Evolutionary conservation across 2,888 invertebrate genomes (phyloP).

Genomic region (Coelinius sp.): DNA sequence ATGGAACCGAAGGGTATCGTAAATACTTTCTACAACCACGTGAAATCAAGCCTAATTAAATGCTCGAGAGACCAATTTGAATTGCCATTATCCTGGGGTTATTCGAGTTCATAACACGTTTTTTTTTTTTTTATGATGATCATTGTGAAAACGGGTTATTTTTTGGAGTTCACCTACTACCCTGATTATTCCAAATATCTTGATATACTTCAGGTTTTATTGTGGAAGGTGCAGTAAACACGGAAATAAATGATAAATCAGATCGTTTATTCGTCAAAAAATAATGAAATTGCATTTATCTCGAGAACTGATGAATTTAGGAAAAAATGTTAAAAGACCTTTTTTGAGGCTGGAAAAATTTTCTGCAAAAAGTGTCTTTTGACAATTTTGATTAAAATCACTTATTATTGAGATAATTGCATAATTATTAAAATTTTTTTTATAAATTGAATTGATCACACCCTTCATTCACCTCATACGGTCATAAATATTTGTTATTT

Average conservation of each 20-base stretch:
- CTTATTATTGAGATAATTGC: too few species aligned
- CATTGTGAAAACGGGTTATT: slow-evolving; percentile 14
- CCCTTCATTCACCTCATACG: too few species aligned
- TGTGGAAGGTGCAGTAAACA: neutral
- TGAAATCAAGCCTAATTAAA: slow-evolving; percentile 46
- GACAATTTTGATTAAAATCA: too few species aligned
- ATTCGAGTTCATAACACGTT: slow-evolving; percentile 8
- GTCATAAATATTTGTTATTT: too few species aligned
- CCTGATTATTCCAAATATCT: slow-evolving; percentile 17
- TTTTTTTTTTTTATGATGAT: neutral
- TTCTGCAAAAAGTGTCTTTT: too few species aligned
- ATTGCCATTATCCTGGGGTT: slow-evolving; percentile 4
- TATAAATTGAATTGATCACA: too few species aligned
- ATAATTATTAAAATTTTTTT: too few species aligned
- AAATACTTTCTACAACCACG: slow-evolving; percentile 45
- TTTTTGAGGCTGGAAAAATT: too few species aligned
- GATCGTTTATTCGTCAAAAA: too few species aligned
- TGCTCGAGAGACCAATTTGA: slow-evolving; percentile 21
- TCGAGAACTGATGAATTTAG: too few species aligned
- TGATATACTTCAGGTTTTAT: neutral
- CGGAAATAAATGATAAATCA: too few species aligned
- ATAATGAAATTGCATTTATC: neutral
- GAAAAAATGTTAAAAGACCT: too few species aligned
- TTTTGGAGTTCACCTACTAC: slow-evolving; percentile 28
- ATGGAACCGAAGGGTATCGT: slow-evolving; percentile 28